Evolutionary conservation across 1,140 invertebrate genomes (phyloP).

Genomic region (Druon quercuslanigerum): DNA sequence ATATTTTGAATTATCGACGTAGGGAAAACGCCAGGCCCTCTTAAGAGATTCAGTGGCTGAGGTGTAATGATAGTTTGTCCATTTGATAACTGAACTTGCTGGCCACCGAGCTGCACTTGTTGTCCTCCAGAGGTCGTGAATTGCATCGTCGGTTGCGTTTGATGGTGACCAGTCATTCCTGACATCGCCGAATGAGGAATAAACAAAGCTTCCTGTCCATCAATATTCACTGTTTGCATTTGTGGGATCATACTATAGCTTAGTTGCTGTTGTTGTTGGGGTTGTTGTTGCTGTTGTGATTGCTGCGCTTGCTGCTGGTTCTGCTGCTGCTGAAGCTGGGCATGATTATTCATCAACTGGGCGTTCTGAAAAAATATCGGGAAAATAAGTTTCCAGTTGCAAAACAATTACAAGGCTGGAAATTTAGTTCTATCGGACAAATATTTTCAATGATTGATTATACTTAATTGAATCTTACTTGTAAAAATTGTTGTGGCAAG

Average conservation of each 20-base stretch:
- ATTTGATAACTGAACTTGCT: constrained; percentile 78
- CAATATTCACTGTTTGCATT: constrained; percentile 93
- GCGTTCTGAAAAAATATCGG: constrained; percentile 56
- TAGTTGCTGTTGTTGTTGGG: constrained; percentile 74
- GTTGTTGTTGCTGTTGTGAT: constrained; percentile 71
- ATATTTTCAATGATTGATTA: not conserved
- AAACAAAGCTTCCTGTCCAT: constrained; percentile 94
- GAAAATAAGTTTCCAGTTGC: not conserved
- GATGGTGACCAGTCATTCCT: constrained; percentile 64
- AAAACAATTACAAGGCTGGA: not conserved
- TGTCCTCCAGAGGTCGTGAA: constrained; percentile 72
- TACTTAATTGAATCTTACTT: constrained; percentile 60
- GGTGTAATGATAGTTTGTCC: constrained; percentile 73
- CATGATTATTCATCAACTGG: constrained; percentile 67
- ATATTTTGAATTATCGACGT: constrained; percentile 74
- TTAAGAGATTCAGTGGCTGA: constrained; percentile 76
- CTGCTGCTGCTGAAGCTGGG: constrained; percentile 72
- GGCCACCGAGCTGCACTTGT: constrained; percentile 73
- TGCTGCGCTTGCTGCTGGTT: constrained; percentile 72
- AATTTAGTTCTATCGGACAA: not conserved
- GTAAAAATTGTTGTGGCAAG: constrained; percentile 76
- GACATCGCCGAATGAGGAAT: constrained; percentile 81
- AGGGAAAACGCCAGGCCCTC: constrained; percentile 69
- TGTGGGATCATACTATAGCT: constrained; percentile 82
- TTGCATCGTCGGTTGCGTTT: constrained; percentile 69